Evolutionary conservation across 2,888 invertebrate species (phyloP), one percentile per base, ranked within the genome.

Genomic region (Tetheella fluctuosa): DNA sequence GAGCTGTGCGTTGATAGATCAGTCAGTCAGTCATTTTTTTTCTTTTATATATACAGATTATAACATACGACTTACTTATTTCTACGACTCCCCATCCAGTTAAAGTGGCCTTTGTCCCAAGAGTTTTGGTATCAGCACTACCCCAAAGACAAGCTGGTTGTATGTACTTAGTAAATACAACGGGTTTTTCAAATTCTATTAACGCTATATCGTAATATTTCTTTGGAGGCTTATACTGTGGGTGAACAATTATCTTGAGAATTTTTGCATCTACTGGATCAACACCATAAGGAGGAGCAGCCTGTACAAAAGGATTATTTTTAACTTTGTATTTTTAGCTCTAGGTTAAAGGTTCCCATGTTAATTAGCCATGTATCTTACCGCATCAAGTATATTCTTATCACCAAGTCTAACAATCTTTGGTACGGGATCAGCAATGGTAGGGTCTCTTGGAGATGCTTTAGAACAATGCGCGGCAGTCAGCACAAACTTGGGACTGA

Each of bases 391-490:
- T 59, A 82, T 79, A 65, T 85, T 84, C 57, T 78, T 83, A n/a
- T 81, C 79, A 0, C 87, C 88, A 54, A 88, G 71, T 20, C 88
- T 72, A 3, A 88, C 77, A 20, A 88, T 81, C 63, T 86, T 81
- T 0, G 89, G 88, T 2, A 67, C 63, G 2, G 71, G 62, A 52
- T 83, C 81, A 2, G 74, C 63, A 52, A 87, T 70, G 13, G 71
- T 69, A 2, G 78, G 70, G n/a, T 81, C 80, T 17, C 70, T 65
- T 0, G 68, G 37, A 0, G 83, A 81, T 0, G 79, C 75, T 4
- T 64, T 77, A 5, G 84, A 78, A 70, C 96, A 96, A 79, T 96
- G 96, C 0, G 95, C 96, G 0, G 96, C 96, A 0, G 96, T 96
- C 39, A 96, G 76, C 2, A 96, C 93, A 76, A 94, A 96, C 57